phyloP scores from a whole-genome alignment of 2,888 invertebrate species.

The Mesorhabditis sp. region DNA sequence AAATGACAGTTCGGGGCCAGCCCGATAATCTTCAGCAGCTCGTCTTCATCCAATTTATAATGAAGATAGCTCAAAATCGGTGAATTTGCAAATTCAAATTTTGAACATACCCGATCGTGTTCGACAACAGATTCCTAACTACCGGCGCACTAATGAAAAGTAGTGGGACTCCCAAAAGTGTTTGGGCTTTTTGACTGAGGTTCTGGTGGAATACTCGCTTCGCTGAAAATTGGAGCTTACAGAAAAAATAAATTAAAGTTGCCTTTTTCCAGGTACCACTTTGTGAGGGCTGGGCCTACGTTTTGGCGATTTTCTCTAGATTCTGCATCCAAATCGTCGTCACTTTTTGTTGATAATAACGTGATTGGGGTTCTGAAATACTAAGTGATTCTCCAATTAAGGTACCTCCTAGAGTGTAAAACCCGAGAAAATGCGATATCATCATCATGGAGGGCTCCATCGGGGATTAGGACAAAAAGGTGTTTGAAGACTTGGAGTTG shows the following conservation, averaged over 20 bases:
- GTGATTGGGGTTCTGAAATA: slow-evolving; percentile 27
- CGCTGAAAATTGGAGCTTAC: slow-evolving; percentile 14
- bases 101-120: slow-evolving; percentile 25
- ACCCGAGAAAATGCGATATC: slow-evolving; percentile 37
- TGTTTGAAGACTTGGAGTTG: slow-evolving; percentile 33
- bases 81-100: not conserved
- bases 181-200: slow-evolving; percentile 24
- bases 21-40: slow-evolving; percentile 25
- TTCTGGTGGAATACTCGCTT: slow-evolving; percentile 24
- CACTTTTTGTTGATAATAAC: slow-evolving; percentile 32
- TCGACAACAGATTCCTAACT: slow-evolving; percentile 29
- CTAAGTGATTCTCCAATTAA: not conserved
- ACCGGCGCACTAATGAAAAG: slow-evolving; percentile 29
- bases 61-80: slow-evolving; percentile 25
- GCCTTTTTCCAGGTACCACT: slow-evolving; percentile 24
- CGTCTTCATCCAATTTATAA: slow-evolving; percentile 36
- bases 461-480: slow-evolving; percentile 34
- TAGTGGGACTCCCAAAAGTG: slow-evolving; percentile 21
- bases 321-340: slow-evolving; percentile 40
- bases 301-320: slow-evolving; percentile 25
- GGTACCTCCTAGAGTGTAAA: slow-evolving; percentile 22
- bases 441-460: slow-evolving; percentile 38
- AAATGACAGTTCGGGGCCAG: slow-evolving; percentile 33
- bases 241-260: not conserved
- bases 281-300: slow-evolving; percentile 27